phyloP scores from a whole-genome alignment of 2,888 invertebrate genomes.

The Cacoxenus indagator region DNA sequence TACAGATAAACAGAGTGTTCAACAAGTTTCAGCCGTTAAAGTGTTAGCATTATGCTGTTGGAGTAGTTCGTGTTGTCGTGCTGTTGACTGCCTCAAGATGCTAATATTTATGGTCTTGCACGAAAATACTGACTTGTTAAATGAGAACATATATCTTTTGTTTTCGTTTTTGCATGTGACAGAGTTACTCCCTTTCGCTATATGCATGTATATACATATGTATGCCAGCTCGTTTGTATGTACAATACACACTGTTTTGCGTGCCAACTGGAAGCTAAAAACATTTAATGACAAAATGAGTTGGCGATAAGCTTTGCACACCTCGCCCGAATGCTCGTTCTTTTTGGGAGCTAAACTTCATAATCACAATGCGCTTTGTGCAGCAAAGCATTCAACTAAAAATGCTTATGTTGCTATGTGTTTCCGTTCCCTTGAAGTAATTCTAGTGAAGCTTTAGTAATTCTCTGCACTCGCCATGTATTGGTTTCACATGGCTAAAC shows the following conservation, averaged over 20 bases:
- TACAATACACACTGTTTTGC: not conserved
- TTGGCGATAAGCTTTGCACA: constrained; percentile 48
- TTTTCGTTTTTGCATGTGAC: constrained; percentile 27
- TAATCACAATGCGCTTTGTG: constrained; percentile 49
- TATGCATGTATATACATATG: not conserved
- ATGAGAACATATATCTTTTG: constrained; percentile 63
- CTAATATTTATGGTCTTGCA: constrained; percentile 70
- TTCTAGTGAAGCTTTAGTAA: constrained; percentile 53
- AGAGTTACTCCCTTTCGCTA: not conserved
- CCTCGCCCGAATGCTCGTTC: constrained; percentile 26
- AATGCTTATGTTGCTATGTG: constrained; percentile 36
- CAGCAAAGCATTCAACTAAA: constrained; percentile 57
- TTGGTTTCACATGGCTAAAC: constrained; percentile 37
- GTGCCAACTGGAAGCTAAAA: constrained; percentile 48
- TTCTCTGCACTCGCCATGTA: constrained; percentile 29
- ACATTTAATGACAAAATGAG: constrained; percentile 62
- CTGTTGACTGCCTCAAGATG: constrained; percentile 64
- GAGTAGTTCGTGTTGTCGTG: constrained; percentile 49
- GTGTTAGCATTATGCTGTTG: constrained; percentile 24
- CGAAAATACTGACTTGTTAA: constrained; percentile 71
- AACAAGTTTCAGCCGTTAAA: constrained; percentile 56
- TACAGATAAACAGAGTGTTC: constrained; percentile 71
- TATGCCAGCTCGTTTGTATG: not conserved
- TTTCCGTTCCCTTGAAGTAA: no score
- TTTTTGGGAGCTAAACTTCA: constrained; percentile 38